Conservation (phyloP, 2,888 invertebrate genomes). For the Pinctada fucata region DNA sequence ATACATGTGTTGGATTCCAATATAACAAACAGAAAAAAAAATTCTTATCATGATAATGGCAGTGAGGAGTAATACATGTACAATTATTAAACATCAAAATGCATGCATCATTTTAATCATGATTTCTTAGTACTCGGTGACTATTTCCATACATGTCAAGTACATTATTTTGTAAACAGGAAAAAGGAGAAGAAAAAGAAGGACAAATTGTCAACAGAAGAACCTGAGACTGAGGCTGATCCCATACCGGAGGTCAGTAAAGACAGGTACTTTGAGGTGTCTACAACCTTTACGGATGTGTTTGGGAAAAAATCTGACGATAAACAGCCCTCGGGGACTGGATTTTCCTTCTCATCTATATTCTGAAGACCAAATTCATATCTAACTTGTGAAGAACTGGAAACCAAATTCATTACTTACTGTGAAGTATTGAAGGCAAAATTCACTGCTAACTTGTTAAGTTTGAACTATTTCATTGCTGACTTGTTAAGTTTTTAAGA, state of each 20-base stretch:
- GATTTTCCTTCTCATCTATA: too few species aligned
- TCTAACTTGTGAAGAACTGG: too few species aligned
- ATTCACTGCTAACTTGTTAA: too few species aligned
- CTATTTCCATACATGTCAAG: neutral
- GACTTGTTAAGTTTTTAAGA: too few species aligned
- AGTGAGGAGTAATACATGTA: neutral
- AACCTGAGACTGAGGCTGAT: slow-evolving; percentile 18
- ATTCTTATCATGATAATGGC: neutral
- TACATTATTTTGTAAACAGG: neutral
- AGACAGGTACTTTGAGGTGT: slow-evolving; percentile 51
- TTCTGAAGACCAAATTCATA: too few species aligned
- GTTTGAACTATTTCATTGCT: too few species aligned
- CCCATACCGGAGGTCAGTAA: slow-evolving; percentile 48
- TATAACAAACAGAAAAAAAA: too few species aligned
- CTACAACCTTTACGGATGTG: slow-evolving; percentile 40
- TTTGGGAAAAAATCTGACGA: slow-evolving; percentile 32
- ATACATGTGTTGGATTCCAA: too few species aligned
- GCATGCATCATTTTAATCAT: neutral
- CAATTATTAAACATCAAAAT: neutral
- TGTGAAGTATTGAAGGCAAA: too few species aligned
- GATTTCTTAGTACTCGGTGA: neutral
- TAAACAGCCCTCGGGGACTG: neutral
- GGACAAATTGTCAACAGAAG: neutral
- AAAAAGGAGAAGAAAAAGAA: slow-evolving; percentile 21
- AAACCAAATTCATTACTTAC: too few species aligned